Conservation (phyloP, 2,888 invertebrate species). For the Cactoblastis cactorum region DNA sequence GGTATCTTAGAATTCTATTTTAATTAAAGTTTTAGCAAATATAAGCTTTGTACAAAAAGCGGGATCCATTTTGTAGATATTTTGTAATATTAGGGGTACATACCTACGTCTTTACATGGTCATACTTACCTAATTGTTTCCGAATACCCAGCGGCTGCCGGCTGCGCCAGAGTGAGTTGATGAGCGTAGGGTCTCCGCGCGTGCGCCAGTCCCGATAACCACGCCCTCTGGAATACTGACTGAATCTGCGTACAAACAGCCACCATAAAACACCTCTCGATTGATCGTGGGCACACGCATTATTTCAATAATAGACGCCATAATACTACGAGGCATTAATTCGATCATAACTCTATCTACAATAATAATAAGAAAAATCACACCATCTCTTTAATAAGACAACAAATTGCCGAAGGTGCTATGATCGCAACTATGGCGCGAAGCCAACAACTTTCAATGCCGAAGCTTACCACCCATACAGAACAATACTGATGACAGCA, state of each 20-base stretch:
- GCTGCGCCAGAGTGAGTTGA: constrained; percentile 86
- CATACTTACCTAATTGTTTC: constrained; percentile 79
- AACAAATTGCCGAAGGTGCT: constrained; percentile 60
- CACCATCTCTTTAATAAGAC: constrained; percentile 56
- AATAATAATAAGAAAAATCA: constrained; percentile 48
- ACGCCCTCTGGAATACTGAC: constrained; percentile 79
- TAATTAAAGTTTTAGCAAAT: too few species aligned
- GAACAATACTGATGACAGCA: constrained; percentile 61
- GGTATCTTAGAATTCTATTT: too few species aligned
- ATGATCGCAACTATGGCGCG: constrained; percentile 56
- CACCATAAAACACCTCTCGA: constrained; percentile 19
- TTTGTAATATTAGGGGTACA: too few species aligned
- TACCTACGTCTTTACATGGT: neutral
- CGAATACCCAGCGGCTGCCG: constrained; percentile 85
- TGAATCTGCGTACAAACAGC: constrained; percentile 71
- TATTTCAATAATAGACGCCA: constrained; percentile 11
- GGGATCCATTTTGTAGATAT: too few species aligned
- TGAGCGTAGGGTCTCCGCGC: constrained; percentile 84
- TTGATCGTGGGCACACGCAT: neutral
- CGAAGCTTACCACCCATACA: constrained; percentile 62
- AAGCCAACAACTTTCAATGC: constrained; percentile 64
- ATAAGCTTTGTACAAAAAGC: too few species aligned
- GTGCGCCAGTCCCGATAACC: constrained; percentile 86
- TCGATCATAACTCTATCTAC: constrained; percentile 40
- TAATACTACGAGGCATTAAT: constrained; percentile 16